These are phyloP conservation scores for Nibea coibor DNA, from an alignment of 2,113 vertebrate genomes.

Conservation along the genomic window DNA sequence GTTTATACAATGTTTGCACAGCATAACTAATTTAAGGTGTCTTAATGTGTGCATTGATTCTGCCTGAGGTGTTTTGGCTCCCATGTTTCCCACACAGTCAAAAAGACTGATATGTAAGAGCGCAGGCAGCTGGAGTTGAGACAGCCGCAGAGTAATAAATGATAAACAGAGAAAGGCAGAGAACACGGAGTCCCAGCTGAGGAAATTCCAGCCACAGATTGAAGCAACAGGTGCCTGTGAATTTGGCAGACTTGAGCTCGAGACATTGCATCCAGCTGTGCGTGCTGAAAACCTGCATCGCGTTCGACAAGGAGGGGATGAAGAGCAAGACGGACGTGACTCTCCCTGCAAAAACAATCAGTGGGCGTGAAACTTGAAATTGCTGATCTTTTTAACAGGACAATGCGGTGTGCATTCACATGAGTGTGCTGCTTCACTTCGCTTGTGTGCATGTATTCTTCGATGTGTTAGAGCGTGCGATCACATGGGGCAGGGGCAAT, in stretches of 20 bases:
- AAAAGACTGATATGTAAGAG: neutral
- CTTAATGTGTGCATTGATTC: neutral
- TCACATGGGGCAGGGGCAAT: conserved; percentile 11
- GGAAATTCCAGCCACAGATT: conserved; percentile 24
- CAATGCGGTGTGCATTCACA: neutral
- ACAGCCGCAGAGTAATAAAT: neutral
- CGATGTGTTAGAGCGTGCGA: neutral
- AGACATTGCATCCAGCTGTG: conserved; percentile 33
- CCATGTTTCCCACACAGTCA: neutral
- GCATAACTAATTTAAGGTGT: neutral
- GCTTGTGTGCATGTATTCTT: neutral
- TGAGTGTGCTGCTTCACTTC: neutral
- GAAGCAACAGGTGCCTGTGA: conserved; percentile 31
- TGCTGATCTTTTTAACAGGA: neutral
- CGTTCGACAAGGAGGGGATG: neutral
- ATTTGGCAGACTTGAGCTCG: neutral
- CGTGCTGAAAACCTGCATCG: neutral
- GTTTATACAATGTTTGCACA: neutral
- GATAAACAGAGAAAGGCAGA: neutral
- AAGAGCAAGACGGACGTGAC: neutral
- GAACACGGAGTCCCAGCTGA: neutral
- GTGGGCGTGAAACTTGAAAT: neutral
- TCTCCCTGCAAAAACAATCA: neutral
- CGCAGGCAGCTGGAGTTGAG: neutral
- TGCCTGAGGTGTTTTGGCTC: neutral